Base-by-base conservation (phyloP, 2,113 vertebrate genomes). In the Pluvianellus socialis region DNA sequence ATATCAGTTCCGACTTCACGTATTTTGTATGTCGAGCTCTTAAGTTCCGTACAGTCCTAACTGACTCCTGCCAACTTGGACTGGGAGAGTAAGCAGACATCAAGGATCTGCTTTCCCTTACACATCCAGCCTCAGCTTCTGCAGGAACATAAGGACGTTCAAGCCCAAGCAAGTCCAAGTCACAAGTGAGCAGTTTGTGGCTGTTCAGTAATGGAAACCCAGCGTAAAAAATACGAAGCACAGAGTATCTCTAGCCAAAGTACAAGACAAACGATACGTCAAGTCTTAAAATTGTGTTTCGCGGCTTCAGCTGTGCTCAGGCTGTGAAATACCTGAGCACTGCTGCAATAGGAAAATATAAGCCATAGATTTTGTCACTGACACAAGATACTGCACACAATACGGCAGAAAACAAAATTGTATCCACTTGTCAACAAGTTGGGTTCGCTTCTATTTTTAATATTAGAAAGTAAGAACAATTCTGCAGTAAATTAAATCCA, bases 291-390 rank as follows among this genome's bases (percentile, higher is more conserved):
- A 84, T 3, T 80, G 11, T 23, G 20, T 77, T 88, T 82, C 14
- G 4, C 47, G 81, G 76, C 56, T 73, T 86, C 26, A 6, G 45
- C 47, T 71, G 63, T 38, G 76, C 45, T 86, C 76, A 74, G 59
- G 42, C 82, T 86, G n/a, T 22, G 79, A 92, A 80, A 97, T 92
- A 95, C 88, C 94, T 92, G 76, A 92, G 76, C 33, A 6, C 47
- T 92, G 83, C 75, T 80, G 95, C 92, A 96, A 93, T 42, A 75
- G 88, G 95, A 90, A 96, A 92, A 92, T 56, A 40, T 11, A 84
- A 89, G 44, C 56, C 86, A 72, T 10, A 67, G 81, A 35, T 87
- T 38, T 4, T 88, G 82, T 68, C 86, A 32, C 82, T 88, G 94
- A 92, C 88, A 92, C 40, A 58, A 70, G 75, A 90, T 33, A 73